phyloP scores from a whole-genome alignment of 1,140 invertebrate species.

The Drosophila willistoni region DNA sequence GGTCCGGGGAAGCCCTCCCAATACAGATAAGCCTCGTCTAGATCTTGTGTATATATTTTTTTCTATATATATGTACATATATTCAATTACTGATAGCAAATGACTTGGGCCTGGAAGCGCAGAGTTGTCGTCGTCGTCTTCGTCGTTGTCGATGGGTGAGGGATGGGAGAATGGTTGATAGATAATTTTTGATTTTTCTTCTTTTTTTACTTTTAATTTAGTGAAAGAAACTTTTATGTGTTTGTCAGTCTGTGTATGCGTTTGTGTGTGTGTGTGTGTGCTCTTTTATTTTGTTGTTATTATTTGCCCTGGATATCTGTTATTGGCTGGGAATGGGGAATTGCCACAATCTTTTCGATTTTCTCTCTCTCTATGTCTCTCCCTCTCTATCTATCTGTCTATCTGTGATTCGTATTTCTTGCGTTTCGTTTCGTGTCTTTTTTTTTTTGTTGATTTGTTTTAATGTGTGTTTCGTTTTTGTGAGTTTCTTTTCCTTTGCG shows the following conservation, averaged over 20 bases:
- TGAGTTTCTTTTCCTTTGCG: constrained; percentile 33
- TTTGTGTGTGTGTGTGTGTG: not conserved
- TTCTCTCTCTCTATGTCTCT: constrained; percentile 7
- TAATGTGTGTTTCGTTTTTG: constrained; percentile 18
- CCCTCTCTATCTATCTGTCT: not conserved
- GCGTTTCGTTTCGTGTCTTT: constrained; percentile 18
- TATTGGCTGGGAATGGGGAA: constrained; percentile 17
- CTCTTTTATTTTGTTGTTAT: constrained; percentile 17
- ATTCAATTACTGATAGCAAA: constrained; percentile 9
- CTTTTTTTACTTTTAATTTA: not conserved
- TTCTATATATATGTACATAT: not conserved
- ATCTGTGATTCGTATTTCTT: not conserved
- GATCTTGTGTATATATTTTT: not conserved
- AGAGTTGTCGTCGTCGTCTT: too few species aligned
- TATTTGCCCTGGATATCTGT: constrained; percentile 19
- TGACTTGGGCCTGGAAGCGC: not conserved
- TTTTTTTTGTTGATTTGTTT: constrained; percentile 6
- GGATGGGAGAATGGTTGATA: constrained; percentile 22
- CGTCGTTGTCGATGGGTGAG: not conserved
- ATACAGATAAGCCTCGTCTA: constrained; percentile 7
- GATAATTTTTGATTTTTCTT: not conserved
- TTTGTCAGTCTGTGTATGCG: too few species aligned
- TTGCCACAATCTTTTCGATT: constrained; percentile 15
- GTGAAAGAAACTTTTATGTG: constrained; percentile 5
- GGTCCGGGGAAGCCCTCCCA: constrained; percentile 36